Base-by-base conservation (phyloP, 2,113 vertebrate species). In the Microcebus ravelobensis region DNA sequence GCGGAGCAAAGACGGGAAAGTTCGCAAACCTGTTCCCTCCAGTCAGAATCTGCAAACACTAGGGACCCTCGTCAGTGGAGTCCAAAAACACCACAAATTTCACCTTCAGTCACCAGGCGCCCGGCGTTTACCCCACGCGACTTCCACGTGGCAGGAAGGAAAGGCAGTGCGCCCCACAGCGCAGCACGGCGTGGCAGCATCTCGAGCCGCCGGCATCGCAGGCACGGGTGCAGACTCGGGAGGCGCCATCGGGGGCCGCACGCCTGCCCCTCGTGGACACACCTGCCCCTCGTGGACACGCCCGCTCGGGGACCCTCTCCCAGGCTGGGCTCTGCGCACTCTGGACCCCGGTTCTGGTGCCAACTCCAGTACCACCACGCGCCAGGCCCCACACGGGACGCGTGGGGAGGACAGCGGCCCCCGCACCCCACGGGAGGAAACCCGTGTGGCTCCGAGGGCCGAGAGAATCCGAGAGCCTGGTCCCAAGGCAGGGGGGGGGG, bases 141-240 rank as follows among this genome's bases (percentile, higher is more conserved):
- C 45, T 39, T 31, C 65, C 5, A 14, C 0, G 7, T 2, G 17
- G 17, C 55, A 81, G 34, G 55, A 7, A 23, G 25, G 76, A 55
- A 45, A 2, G 8, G 29, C 7, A 0, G 87, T 8, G 7, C 21
- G 21, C 11, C 21, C 18, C 67, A n/a, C 45, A 29, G 29, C 6
- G 6, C 25, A 29, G 55, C n/a, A 4, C 0, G 0, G 52, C 52
- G 10, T n/a, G 6, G 27, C 50, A 12, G 10, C 63, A 23, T 13
- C 39, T 2, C 0, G 0, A 1, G 20, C 14, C 2, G 0, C 20
- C 3, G 13, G 13, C 0, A 0, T 15, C 0, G 3, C 2, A 0
- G 0, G 50, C 18, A 11, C 11, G 21, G 3, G 4, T 23, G 74
- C 23, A 36, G 21, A 12, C 31, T 0, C 6, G 1, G 59, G 45